Evolutionary conservation across 2,113 vertebrate genomes (phyloP).

Genomic region (Enhydra lutris): DNA sequence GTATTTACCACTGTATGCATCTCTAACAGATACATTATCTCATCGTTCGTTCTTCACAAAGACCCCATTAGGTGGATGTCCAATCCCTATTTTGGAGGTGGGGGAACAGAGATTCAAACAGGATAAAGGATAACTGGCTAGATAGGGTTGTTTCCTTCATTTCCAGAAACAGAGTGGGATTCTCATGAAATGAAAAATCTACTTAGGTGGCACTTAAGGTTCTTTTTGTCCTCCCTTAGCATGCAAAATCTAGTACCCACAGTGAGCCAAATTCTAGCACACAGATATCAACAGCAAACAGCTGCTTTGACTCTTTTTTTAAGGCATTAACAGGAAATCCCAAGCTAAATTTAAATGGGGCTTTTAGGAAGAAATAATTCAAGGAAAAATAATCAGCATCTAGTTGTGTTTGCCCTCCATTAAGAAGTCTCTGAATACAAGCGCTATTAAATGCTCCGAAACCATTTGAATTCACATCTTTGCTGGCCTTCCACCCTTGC

Average conservation of each 20-base stretch:
- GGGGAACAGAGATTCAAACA: background rate
- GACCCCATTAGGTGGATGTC: background rate
- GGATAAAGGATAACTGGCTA: background rate
- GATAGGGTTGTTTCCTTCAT: background rate
- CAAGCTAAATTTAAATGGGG: conserved; percentile 36
- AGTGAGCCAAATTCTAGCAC: background rate
- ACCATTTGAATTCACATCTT: background rate
- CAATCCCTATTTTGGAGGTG: background rate
- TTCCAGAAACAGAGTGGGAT: background rate
- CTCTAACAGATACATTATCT: background rate
- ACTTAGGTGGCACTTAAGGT: background rate
- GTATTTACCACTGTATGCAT: background rate
- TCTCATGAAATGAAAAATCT: background rate
- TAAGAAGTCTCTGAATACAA: conserved; percentile 20
- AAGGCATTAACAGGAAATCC: conserved; percentile 33
- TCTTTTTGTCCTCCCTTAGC: background rate
- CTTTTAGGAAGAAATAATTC: conserved; percentile 39
- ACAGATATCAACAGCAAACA: background rate
- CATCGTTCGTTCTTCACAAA: background rate
- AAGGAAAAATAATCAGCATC: conserved; percentile 31
- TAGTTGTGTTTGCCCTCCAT: conserved; percentile 39
- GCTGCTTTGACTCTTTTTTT: conserved; percentile 3
- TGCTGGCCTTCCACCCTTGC: background rate
- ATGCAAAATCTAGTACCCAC: background rate
- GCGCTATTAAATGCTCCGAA: background rate